Conservation (phyloP, 2,888 invertebrate genomes). For the Ochropleura plecta region DNA sequence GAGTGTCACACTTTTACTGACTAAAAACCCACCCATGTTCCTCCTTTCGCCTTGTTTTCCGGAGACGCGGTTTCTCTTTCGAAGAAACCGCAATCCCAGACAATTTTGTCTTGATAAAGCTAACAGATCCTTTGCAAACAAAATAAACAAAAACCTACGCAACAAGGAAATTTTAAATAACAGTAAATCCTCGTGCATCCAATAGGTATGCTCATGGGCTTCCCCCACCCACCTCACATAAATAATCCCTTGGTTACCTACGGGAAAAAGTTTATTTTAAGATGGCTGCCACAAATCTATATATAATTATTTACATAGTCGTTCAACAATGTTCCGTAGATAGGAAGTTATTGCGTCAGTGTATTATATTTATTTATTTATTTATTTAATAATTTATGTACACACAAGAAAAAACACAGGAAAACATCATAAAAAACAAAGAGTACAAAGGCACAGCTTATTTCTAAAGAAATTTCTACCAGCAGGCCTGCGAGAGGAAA, state of each 20-base stretch:
- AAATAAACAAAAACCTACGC: background rate
- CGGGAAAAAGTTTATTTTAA: conserved; percentile 48
- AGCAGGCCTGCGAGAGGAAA: too few species aligned
- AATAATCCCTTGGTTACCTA: conserved; percentile 17
- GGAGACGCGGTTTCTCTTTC: too few species aligned
- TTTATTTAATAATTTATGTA: too few species aligned
- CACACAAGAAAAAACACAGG: too few species aligned
- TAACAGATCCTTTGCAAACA: background rate
- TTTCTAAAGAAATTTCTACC: too few species aligned
- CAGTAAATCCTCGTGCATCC: background rate
- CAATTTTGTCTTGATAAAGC: background rate
- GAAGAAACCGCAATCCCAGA: too few species aligned
- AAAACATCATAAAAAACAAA: too few species aligned
- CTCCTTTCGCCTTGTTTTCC: too few species aligned
- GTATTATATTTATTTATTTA: too few species aligned
- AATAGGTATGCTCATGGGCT: conserved; percentile 24
- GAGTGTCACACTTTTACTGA: too few species aligned
- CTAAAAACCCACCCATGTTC: too few species aligned
- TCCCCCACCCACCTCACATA: conserved; percentile 15
- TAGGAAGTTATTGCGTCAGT: conserved; percentile 45
- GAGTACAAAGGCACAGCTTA: too few species aligned
- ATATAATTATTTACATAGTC: conserved; percentile 43
- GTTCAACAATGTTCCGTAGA: conserved; percentile 3
- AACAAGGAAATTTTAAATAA: conserved; percentile 31
- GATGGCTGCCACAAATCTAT: conserved; percentile 45